These are phyloP conservation scores for Podiceps cristatus DNA, from an alignment of 2,113 vertebrate genomes.

Conservation along the genomic window DNA sequence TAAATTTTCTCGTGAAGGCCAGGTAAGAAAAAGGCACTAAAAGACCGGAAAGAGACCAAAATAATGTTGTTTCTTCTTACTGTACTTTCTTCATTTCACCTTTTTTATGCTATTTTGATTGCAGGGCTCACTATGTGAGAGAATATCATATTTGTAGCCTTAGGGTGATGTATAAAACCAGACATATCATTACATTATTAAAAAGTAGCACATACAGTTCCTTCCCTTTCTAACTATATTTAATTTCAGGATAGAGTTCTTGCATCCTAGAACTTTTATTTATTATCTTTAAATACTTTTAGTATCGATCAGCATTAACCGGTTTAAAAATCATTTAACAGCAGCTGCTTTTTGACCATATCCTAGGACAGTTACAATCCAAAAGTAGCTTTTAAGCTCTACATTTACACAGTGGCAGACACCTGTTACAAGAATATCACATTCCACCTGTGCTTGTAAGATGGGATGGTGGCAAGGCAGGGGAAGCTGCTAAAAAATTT, in stretches of 20 bases:
- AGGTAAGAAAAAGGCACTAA: constrained; percentile 67
- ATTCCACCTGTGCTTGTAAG: background rate
- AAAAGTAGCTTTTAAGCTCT: background rate
- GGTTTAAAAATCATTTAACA: background rate
- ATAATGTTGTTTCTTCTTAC: background rate
- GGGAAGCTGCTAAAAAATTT: background rate
- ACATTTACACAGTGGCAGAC: background rate
- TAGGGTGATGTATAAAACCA: background rate
- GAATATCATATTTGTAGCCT: background rate
- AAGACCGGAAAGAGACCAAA: background rate
- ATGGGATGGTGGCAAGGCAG: background rate
- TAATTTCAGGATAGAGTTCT: background rate
- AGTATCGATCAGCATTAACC: background rate
- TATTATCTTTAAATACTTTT: background rate
- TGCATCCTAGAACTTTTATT: background rate
- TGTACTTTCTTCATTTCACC: background rate
- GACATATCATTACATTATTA: background rate
- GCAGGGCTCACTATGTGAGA: background rate
- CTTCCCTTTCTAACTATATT: background rate
- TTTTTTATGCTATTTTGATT: background rate
- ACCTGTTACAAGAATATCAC: background rate
- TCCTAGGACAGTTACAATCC: background rate
- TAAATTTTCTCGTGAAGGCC: constrained; percentile 97
- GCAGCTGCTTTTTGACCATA: background rate
- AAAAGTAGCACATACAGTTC: background rate